phyloP scores from a whole-genome alignment of 2,113 vertebrate species.

The Delphinus delphis region DNA sequence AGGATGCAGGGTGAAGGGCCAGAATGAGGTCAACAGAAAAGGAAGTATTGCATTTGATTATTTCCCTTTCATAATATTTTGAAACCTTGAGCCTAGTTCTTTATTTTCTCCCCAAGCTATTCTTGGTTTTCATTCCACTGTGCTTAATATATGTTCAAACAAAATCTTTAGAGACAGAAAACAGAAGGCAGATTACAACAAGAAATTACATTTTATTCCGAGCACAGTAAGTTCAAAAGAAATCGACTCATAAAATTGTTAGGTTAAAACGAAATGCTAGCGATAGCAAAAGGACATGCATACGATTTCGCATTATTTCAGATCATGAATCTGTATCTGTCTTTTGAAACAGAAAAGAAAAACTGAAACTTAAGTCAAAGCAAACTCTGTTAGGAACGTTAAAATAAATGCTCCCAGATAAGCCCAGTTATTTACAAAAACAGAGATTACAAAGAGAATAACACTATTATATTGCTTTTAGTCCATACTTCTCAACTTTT shows the following conservation, averaged over 20 bases:
- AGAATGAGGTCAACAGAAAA: slow-evolving; percentile 15
- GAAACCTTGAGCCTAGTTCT: slow-evolving; percentile 43
- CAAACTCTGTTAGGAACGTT: slow-evolving; percentile 4
- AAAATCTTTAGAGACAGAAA: slow-evolving; percentile 51
- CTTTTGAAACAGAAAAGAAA: slow-evolving; percentile 23
- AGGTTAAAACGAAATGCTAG: not conserved
- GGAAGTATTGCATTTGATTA: slow-evolving; percentile 27
- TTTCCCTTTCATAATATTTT: slow-evolving; percentile 72
- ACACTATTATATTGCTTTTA: not conserved
- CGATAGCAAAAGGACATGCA: not conserved
- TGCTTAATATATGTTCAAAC: slow-evolving; percentile 53
- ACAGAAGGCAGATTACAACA: slow-evolving; percentile 5
- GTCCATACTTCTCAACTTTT: not conserved
- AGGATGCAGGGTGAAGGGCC: not conserved
- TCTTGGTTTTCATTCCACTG: slow-evolving; percentile 43
- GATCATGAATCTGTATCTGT: not conserved
- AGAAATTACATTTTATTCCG: slow-evolving; percentile 28
- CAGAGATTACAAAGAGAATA: not conserved
- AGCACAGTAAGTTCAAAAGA: not conserved
- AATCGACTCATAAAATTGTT: not conserved
- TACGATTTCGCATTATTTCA: not conserved
- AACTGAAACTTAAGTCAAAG: not conserved
- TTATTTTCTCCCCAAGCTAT: not conserved
- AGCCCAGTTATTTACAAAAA: not conserved
- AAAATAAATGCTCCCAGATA: not conserved